Base-by-base conservation (phyloP, 2,888 invertebrate genomes). In the Ashinkailepas kermadecensis region DNA sequence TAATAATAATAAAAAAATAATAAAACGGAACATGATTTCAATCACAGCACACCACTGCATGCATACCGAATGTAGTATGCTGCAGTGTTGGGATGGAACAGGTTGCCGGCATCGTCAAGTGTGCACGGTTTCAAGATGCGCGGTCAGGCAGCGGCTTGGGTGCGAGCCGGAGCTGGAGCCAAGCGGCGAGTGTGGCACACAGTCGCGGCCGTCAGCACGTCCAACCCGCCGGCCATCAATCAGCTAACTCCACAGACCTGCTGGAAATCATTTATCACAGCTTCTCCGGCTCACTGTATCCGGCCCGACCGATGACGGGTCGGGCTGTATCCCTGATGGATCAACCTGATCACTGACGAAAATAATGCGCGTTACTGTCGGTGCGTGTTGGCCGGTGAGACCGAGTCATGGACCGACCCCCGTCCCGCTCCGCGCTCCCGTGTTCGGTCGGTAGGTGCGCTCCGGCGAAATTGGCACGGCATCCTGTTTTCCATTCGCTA, bases 241-340 rank as follows among this genome's bases (percentile, higher is more conserved):
- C 62, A 62, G 62, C 13, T 7, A 18, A 13, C 62, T 18, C 62
- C 13, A 18, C 62, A 62, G 62, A 62, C n/a, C 65, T n/a, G 65
- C 15, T 65, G 65, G 65, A n/a, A 65, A 67, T 25, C 25, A 67
- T 67, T 67, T 25, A 67, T 67, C 67, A 67, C 25, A n/a, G n/a
- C 65, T 13, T 23, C 67, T 8, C 67, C 23, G 25, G 67, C 25
- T 13, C 67, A 13, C 1, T 1, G 64, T 23, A 9, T 7, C 65
- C 23, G 65, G 9, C 8, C 65, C 23, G 65, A 0, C 9, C 65
- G 23, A 0, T 65, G 65, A n/a, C 23, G 23, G n/a, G n/a, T n/a
- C n/a, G n/a, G n/a, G n/a, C n/a, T n/a, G n/a, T n/a, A n/a, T n/a
- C n/a, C 8, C 65, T 23, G 67, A 67, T 25, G 67, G 67, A 67